Conservation (phyloP, 1,140 invertebrate species). For the Muscidifurax raptorellus region DNA sequence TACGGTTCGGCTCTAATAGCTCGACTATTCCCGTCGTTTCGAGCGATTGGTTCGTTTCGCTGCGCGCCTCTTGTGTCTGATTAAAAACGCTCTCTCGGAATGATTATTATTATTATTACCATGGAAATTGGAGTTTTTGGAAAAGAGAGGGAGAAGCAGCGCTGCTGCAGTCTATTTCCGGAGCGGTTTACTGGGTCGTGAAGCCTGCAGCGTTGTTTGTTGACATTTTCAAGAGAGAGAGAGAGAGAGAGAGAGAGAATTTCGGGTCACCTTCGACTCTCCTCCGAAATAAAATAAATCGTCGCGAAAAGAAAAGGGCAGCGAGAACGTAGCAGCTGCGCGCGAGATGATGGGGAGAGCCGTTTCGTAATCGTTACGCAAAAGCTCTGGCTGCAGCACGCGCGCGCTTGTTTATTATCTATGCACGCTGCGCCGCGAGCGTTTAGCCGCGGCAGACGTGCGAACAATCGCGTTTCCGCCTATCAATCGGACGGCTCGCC, state of each 20-base stretch:
- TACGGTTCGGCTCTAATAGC: conserved; percentile 1
- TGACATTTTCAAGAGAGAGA: no score
- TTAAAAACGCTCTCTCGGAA: background rate
- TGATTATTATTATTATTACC: no score
- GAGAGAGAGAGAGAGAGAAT: background rate
- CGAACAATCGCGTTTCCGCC: background rate
- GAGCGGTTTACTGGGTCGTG: background rate
- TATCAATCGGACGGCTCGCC: background rate
- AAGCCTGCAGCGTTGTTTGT: no score
- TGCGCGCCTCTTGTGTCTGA: no score
- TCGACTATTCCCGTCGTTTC: background rate
- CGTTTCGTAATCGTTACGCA: conserved; percentile 27
- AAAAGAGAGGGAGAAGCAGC: background rate
- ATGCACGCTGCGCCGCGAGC: background rate
- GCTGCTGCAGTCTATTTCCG: background rate
- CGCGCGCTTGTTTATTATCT: background rate
- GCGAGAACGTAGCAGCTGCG: no score
- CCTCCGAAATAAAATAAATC: background rate
- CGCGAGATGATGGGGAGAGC: no score
- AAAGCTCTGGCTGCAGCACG: background rate
- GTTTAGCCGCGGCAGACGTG: background rate
- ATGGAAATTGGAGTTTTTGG: background rate
- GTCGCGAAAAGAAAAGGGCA: background rate
- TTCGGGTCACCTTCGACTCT: background rate
- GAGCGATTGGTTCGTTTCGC: background rate